Evolutionary conservation across 2,113 vertebrate genomes (phyloP).

Genomic region (Nothobranchius furzeri): DNA sequence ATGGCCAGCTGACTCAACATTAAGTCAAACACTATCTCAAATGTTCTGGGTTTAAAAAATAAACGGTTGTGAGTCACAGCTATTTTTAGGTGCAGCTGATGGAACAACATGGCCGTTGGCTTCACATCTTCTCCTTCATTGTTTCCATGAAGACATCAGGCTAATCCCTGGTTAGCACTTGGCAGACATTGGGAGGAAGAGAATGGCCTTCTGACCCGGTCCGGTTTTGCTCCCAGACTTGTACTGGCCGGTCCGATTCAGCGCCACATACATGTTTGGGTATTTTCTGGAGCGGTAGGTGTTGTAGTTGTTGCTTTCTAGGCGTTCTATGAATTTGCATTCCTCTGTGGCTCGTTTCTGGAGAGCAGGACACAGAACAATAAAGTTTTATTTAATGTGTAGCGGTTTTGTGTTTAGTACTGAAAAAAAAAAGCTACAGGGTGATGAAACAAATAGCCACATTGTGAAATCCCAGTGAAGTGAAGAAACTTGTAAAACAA

Average conservation of each 20-base stretch:
- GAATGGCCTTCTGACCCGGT: constrained; percentile 96
- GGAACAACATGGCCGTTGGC: constrained; percentile 41
- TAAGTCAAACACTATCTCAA: constrained; percentile 3
- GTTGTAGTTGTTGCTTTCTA: constrained; percentile 99
- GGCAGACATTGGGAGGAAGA: constrained; percentile 96
- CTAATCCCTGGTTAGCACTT: constrained; percentile 81
- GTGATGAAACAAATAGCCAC: no score
- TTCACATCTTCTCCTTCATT: constrained; percentile 41
- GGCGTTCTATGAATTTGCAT: constrained; percentile 92
- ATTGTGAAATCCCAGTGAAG: no score
- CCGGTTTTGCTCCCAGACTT: constrained; percentile 92
- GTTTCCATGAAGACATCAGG: constrained; percentile 8
- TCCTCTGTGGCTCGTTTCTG: constrained; percentile 95
- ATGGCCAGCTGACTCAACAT: no score
- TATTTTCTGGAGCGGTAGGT: constrained; percentile 96
- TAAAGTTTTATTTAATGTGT: not conserved
- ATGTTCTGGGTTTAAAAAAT: constrained; percentile 14
- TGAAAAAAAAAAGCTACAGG: no score
- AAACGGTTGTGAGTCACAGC: constrained; percentile 57
- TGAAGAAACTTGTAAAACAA: no score
- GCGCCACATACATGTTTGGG: constrained; percentile 93
- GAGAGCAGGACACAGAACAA: constrained; percentile 35
- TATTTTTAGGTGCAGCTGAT: constrained; percentile 43
- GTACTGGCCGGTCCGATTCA: constrained; percentile 95
- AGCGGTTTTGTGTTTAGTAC: no score